Evolutionary conservation across 2,888 invertebrate species (phyloP).

Genomic region (Leptinotarsa tumamoca): DNA sequence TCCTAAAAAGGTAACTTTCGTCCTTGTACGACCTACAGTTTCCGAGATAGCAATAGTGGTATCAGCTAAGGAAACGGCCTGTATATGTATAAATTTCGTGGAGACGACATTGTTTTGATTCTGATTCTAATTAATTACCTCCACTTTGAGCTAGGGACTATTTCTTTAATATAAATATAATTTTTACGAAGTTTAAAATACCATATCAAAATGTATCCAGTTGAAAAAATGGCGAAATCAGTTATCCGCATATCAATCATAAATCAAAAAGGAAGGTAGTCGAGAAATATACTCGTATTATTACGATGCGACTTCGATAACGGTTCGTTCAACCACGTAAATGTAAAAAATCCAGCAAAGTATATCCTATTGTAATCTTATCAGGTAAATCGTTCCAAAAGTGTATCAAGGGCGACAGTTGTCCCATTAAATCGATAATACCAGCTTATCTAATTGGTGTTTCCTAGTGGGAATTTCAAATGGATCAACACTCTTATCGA

Average conservation of each 20-base stretch:
- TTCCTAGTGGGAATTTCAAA: constrained; percentile 1
- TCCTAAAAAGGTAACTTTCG: too few relatives aligned
- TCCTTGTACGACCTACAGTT: too few relatives aligned
- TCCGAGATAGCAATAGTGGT: too few relatives aligned
- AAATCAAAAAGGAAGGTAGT: background rate
- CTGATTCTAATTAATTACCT: too few relatives aligned
- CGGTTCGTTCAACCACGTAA: background rate
- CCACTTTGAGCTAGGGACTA: too few relatives aligned
- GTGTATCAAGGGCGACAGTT: constrained; percentile 11
- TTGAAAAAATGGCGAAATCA: background rate
- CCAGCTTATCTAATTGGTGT: constrained; percentile 3
- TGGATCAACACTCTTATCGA: background rate
- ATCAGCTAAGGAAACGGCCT: too few relatives aligned
- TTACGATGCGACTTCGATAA: background rate
- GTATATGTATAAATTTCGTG: too few relatives aligned
- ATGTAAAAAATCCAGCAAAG: background rate
- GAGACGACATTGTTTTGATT: too few relatives aligned
- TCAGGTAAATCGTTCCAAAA: constrained; percentile 4
- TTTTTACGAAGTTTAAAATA: too few relatives aligned
- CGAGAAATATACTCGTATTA: background rate
- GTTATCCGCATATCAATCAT: background rate
- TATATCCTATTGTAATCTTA: constrained; percentile 9
- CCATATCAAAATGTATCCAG: background rate
- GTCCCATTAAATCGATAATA: constrained; percentile 13
- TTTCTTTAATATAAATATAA: too few relatives aligned